phyloP scores from a whole-genome alignment of 1,140 invertebrate genomes.

The Anthonomus grandis region DNA sequence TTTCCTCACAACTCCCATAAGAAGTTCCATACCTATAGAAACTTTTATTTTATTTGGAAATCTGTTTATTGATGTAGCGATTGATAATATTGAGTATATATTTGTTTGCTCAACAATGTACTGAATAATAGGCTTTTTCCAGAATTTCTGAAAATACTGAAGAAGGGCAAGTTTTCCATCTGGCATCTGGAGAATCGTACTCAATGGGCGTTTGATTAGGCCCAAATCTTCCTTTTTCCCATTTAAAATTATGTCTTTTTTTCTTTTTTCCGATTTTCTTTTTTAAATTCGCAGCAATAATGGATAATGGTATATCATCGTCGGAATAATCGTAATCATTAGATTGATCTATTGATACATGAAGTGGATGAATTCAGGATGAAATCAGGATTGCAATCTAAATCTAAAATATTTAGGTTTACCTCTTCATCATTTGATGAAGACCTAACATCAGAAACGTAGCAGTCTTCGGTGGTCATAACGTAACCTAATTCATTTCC shows the following conservation, averaged over 20 bases:
- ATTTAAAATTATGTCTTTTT: conserved; percentile 7
- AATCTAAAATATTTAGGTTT: background rate
- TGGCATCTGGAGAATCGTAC: background rate
- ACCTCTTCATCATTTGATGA: no score
- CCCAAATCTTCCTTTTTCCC: conserved; percentile 6
- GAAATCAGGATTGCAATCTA: background rate
- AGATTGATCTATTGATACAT: no score
- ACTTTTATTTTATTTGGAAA: background rate
- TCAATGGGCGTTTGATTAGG: background rate
- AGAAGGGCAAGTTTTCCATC: background rate
- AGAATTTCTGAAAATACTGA: background rate
- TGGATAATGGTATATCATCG: no score
- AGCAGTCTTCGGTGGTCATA: background rate
- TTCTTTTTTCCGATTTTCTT: no score
- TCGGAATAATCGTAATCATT: no score
- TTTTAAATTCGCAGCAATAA: no score
- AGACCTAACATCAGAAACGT: no score
- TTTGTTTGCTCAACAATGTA: background rate
- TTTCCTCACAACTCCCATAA: background rate
- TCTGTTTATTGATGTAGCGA: background rate
- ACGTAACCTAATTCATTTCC: background rate
- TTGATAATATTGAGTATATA: background rate
- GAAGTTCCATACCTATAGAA: background rate
- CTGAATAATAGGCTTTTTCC: background rate
- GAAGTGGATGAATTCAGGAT: background rate